Conservation (phyloP, 2,113 vertebrate species). For the Zosterops japonicus region DNA sequence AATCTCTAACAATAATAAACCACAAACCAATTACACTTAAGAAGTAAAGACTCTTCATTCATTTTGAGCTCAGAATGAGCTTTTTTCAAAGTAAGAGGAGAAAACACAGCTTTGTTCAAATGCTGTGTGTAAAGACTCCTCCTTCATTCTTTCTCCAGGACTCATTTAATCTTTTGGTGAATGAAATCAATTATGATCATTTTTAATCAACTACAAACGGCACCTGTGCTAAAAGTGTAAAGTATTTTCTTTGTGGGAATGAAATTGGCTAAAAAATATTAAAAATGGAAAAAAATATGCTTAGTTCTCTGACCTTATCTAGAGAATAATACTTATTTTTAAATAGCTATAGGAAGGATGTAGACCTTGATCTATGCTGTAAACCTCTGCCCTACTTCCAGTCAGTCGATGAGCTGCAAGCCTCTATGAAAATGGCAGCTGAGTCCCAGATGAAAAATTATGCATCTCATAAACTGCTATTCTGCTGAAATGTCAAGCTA, state of each 20-base stretch:
- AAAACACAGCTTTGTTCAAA: slow-evolving; percentile 65
- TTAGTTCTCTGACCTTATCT: slow-evolving; percentile 8
- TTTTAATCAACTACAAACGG: background rate
- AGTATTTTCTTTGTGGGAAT: background rate
- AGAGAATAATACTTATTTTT: slow-evolving; percentile 53
- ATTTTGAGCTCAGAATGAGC: slow-evolving; percentile 56
- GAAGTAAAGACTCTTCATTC: slow-evolving; percentile 63
- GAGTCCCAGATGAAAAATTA: slow-evolving; percentile 82
- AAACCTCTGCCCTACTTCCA: slow-evolving; percentile 76
- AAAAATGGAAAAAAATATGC: background rate
- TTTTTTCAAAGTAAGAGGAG: slow-evolving; percentile 33
- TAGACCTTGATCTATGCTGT: slow-evolving; percentile 66
- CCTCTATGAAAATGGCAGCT: slow-evolving; percentile 76
- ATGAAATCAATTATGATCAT: slow-evolving; percentile 30
- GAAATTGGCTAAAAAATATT: background rate
- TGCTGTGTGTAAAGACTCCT: slow-evolving; percentile 9
- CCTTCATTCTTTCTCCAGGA: slow-evolving; percentile 50
- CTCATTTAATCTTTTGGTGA: slow-evolving; percentile 43
- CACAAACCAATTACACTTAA: slow-evolving; percentile 49
- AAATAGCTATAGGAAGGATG: slow-evolving; percentile 57
- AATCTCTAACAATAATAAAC: slow-evolving; percentile 54
- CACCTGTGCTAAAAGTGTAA: background rate
- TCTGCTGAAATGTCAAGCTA: slow-evolving; percentile 82
- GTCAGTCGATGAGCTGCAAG: slow-evolving; percentile 70
- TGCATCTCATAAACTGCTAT: slow-evolving; percentile 83